A percentile compares a stretch with the other conserved stretches of the same genome.
These are phyloP conservation scores for Aspiorhynchus laticeps DNA, from an alignment of 2,113 vertebrate species.

Conservation along the genomic window DNA sequence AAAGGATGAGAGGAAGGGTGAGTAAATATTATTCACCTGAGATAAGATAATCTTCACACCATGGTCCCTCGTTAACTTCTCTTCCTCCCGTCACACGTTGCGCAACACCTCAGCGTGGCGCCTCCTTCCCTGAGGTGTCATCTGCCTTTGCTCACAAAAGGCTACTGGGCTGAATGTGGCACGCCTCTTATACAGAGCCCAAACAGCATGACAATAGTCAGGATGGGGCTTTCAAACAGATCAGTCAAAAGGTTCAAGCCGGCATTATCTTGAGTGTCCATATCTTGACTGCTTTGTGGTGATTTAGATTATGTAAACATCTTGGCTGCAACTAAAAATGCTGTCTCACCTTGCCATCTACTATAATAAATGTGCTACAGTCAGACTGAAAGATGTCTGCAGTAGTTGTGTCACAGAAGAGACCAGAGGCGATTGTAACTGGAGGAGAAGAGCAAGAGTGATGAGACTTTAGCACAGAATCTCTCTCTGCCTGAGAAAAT, in stretches of 20 bases:
- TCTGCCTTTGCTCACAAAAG: constrained; percentile 27
- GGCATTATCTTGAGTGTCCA: background rate
- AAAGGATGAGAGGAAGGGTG: constrained; percentile 23
- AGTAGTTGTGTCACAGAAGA: background rate
- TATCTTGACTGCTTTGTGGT: constrained; percentile 1
- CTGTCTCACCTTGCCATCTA: background rate
- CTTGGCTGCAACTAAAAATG: background rate
- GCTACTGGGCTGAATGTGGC: constrained; percentile 53
- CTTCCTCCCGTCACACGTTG: constrained; percentile 22
- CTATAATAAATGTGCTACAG: background rate
- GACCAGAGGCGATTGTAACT: background rate
- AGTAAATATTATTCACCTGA: constrained; percentile 34
- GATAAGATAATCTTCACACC: constrained; percentile 34
- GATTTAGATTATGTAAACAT: background rate
- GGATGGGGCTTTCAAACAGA: constrained; percentile 32
- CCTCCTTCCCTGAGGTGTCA: constrained; percentile 29
- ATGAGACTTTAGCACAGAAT: background rate
- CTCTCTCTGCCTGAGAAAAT: background rate
- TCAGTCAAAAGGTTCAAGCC: background rate
- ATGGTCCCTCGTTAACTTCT: constrained; percentile 21
- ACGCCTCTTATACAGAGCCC: constrained; percentile 56
- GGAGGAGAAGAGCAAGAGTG: background rate
- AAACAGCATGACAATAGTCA: constrained; percentile 12
- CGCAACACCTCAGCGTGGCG: background rate
- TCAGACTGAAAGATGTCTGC: background rate